phyloP scores from a whole-genome alignment of 64 coral and sea anemone genomes.

The Montipora cactus region DNA sequence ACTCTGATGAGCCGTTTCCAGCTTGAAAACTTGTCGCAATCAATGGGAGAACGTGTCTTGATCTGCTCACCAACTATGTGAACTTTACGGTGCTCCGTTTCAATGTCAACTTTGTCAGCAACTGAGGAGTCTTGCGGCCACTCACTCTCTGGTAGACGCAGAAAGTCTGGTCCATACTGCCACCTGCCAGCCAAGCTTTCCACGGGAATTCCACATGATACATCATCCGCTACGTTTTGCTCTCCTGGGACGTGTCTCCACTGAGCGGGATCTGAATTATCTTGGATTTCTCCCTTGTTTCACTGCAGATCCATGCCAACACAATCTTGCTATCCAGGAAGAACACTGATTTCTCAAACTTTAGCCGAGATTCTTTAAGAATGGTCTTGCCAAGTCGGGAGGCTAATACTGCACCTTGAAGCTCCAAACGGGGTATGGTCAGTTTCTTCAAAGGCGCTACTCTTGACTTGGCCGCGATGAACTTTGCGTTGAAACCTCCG shows the following conservation, averaged over 20 bases:
- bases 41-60: slow-evolving; percentile 1
- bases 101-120: slow-evolving; percentile 37
- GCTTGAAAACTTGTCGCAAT: slow-evolving; percentile 13
- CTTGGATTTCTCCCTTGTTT: slow-evolving; percentile 27
- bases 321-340: slow-evolving; percentile 63
- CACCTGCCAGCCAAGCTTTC: slow-evolving; percentile 10
- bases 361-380: slow-evolving; percentile 50
- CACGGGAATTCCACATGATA: slow-evolving; percentile 12
- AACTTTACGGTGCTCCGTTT: slow-evolving; percentile 34
- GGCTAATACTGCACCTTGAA: slow-evolving; percentile 59
- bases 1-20: slow-evolving; percentile 57
- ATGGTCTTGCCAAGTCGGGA: slow-evolving; percentile 58
- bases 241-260: slow-evolving; percentile 58
- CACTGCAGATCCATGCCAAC: slow-evolving; percentile 33
- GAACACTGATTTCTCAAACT: slow-evolving; percentile 46
- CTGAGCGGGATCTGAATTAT: slow-evolving; percentile 64
- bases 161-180: slow-evolving; percentile 34
- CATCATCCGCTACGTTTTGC: slow-evolving; percentile 56
- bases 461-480: slow-evolving; percentile 69
- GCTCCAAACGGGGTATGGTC: slow-evolving; percentile 55
- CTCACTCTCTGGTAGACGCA: slow-evolving; percentile 28
- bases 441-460: slow-evolving; percentile 72
- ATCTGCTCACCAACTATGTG: not conserved
- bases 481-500: slow-evolving; percentile 21
- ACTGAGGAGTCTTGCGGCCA: slow-evolving; percentile 19